Evolutionary conservation across 2,113 vertebrate genomes (phyloP).

Genomic region (Dasyornis broadbenti): DNA sequence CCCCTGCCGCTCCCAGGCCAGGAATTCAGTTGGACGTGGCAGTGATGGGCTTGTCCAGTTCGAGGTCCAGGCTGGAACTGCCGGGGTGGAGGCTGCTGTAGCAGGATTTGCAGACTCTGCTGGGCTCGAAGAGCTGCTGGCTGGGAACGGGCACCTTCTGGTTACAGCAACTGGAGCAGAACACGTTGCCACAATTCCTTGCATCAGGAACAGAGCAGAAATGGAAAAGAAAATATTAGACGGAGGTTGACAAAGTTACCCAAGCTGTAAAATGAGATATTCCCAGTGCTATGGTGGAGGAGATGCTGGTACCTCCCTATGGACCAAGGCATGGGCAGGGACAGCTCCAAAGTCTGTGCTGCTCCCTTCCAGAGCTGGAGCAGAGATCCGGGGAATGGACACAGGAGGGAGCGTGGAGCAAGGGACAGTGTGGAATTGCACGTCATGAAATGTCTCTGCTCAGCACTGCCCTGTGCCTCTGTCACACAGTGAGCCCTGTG

Average conservation of each 20-base stretch:
- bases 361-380: not conserved
- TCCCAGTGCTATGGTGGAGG: not conserved
- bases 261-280: fast-evolving
- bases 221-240: not conserved
- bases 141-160: constrained; percentile 98
- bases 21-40: constrained; percentile 86
- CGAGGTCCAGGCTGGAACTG: constrained; percentile 77
- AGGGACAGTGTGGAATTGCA: not conserved
- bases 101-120: constrained; percentile 90
- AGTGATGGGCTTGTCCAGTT: constrained; percentile 92
- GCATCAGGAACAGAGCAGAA: constrained; percentile 9
- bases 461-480: not conserved
- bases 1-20: constrained; percentile 1
- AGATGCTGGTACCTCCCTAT: not conserved
- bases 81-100: constrained; percentile 85
- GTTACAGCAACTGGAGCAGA: constrained; percentile 96
- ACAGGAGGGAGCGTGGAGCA: not conserved
- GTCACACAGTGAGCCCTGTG: not conserved
- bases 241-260: not conserved
- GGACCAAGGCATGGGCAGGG: not conserved
- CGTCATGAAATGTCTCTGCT: not conserved
- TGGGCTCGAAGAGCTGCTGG: constrained; percentile 96
- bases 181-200: constrained; percentile 98
- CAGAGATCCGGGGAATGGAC: not conserved
- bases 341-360: fast-evolving